Percentiles rank a stretch among this genome's conserved stretches.
Evolutionary conservation across 2,888 invertebrate genomes (phyloP).

Genomic region (Macrosiphum euphorbiae): DNA sequence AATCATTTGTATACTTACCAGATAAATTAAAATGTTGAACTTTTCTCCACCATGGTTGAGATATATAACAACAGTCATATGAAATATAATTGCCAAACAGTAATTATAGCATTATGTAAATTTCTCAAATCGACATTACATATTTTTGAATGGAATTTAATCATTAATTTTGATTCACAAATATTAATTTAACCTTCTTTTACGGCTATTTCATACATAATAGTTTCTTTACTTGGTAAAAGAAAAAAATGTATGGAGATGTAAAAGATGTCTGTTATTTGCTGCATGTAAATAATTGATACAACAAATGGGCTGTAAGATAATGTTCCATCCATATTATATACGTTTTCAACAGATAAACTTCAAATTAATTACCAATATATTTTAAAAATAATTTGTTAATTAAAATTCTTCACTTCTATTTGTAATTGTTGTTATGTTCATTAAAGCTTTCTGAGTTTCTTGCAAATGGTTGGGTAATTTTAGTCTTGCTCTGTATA

Average conservation of each 20-base stretch:
- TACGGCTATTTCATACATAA: not conserved
- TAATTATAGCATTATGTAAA: not conserved
- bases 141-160: not conserved
- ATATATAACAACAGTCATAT: not conserved
- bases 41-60: conserved; percentile 27
- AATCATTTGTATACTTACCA: not conserved
- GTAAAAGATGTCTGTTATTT: too few species aligned
- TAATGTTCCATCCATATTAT: too few species aligned
- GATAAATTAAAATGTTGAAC: not conserved
- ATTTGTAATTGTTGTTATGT: not conserved
- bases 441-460: not conserved
- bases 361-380: too few species aligned
- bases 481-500: conserved; percentile 13
- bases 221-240: not conserved
- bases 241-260: not conserved
- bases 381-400: not conserved
- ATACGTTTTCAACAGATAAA: too few species aligned
- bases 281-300: too few species aligned
- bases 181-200: not conserved
- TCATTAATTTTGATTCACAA: not conserved
- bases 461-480: not conserved
- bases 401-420: not conserved
- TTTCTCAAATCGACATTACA: not conserved
- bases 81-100: conserved; percentile 21
- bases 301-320: too few species aligned